These are phyloP conservation scores for Siderastrea radians DNA, from an alignment of 92 coral and sea anemone genomes.

Conservation along the genomic window DNA sequence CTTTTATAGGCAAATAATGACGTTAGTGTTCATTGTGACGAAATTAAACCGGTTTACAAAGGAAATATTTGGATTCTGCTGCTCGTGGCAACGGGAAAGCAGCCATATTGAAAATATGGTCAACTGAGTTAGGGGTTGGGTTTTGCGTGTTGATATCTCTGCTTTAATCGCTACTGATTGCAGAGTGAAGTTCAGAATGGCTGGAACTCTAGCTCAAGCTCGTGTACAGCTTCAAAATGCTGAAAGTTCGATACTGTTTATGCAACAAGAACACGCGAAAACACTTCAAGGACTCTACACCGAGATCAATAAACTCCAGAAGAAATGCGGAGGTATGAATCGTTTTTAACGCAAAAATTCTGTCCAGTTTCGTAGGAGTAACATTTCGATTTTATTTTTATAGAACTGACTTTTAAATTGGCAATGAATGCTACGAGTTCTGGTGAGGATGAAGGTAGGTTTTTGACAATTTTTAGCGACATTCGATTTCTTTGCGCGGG, in stretches of 20 bases:
- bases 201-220: slow-evolving; percentile 83
- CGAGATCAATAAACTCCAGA: slow-evolving; percentile 97
- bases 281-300: slow-evolving; percentile 95
- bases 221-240: slow-evolving; percentile 96
- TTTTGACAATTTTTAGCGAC: slow-evolving; percentile 15
- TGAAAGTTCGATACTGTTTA: slow-evolving; percentile 94
- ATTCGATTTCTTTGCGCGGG: slow-evolving; percentile 26
- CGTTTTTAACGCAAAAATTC: neutral
- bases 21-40: slow-evolving; percentile 78
- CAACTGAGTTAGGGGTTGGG: slow-evolving; percentile 38
- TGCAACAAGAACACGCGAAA: slow-evolving; percentile 99
- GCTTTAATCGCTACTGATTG: slow-evolving; percentile 5
- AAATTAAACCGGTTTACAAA: slow-evolving; percentile 50
- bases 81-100: slow-evolving; percentile 90
- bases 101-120: slow-evolving; percentile 87
- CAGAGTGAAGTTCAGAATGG: slow-evolving; percentile 54
- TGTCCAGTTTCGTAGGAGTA: neutral
- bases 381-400: slow-evolving; percentile 11
- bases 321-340: slow-evolving; percentile 96
- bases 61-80: slow-evolving; percentile 75
- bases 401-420: slow-evolving; percentile 93
- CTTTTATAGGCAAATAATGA: slow-evolving; percentile 34
- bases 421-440: slow-evolving; percentile 95
- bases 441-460: slow-evolving; percentile 82
- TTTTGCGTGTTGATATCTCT: slow-evolving; percentile 32